Conservation (phyloP, 2,113 vertebrate genomes). For the Genyomyrus donnyi region DNA sequence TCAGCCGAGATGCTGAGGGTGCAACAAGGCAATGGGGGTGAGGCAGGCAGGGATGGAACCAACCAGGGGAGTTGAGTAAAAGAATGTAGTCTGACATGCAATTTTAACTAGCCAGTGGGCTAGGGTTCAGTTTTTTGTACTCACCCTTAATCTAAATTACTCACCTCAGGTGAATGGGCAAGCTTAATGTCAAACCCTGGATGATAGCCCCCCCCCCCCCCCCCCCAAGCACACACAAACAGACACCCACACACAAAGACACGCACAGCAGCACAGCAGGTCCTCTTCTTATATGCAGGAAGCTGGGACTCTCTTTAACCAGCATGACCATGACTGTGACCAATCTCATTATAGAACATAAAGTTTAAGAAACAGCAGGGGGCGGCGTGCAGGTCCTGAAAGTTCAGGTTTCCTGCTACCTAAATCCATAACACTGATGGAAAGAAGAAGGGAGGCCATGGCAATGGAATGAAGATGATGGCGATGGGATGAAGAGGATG, state of each 20-base stretch:
- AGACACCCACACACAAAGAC: not conserved
- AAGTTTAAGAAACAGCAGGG: not conserved
- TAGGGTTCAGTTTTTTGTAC: not conserved
- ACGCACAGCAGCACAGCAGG: not conserved
- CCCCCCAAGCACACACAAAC: not conserved
- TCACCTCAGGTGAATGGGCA: not conserved
- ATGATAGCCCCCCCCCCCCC: not conserved
- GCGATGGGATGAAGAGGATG: not conserved
- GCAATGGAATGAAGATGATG: not conserved
- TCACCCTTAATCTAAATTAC: not conserved
- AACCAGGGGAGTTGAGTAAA: not conserved
- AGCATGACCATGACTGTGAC: not conserved
- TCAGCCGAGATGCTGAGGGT: not conserved
- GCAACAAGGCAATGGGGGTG: not conserved
- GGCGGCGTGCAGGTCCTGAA: not conserved
- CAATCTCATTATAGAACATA: not conserved
- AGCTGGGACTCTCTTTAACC: not conserved
- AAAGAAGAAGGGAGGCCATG: not conserved
- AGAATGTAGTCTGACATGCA: not conserved
- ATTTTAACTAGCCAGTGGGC: not conserved
- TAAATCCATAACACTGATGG: not conserved
- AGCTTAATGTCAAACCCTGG: not conserved
- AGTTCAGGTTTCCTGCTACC: not conserved
- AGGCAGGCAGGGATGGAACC: not conserved
- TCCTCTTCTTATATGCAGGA: not conserved